Evolutionary conservation across 1,140 invertebrate species (phyloP).

Genomic region (Drosophila simulans): DNA sequence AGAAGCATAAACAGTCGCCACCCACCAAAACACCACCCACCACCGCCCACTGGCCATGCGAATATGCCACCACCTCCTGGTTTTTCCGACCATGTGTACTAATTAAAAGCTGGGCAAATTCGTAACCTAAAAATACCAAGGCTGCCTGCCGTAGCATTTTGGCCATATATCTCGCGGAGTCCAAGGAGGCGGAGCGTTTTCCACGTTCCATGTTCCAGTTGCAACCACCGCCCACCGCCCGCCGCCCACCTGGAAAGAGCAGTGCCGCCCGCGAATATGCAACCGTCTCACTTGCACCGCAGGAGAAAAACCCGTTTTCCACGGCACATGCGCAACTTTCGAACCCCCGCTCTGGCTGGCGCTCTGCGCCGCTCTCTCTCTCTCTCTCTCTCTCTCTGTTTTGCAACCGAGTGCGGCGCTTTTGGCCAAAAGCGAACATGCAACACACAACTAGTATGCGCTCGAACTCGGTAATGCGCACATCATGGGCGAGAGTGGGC

Average conservation of each 20-base stretch:
- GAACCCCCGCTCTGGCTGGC: constrained; percentile 43
- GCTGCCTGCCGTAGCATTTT: constrained; percentile 37
- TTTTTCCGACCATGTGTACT: constrained; percentile 54
- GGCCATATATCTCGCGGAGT: constrained; percentile 46
- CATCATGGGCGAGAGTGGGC: constrained; percentile 82
- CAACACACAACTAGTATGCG: constrained; percentile 83
- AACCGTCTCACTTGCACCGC: constrained; percentile 49
- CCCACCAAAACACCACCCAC: background rate
- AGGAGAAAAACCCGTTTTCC: constrained; percentile 64
- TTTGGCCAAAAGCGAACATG: constrained; percentile 58
- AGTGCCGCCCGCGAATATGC: constrained; percentile 18
- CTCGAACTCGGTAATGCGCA: constrained; percentile 79
- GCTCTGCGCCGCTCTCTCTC: constrained; percentile 10
- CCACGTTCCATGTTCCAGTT: constrained; percentile 60
- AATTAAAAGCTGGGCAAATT: constrained; percentile 72
- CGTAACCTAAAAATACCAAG: constrained; percentile 66
- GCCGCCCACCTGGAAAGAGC: constrained; percentile 64
- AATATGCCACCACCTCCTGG: background rate
- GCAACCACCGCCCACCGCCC: constrained; percentile 35
- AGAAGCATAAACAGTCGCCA: constrained; percentile 3
- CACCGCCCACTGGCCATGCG: too few species aligned
- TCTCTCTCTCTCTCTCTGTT: constrained; percentile 24
- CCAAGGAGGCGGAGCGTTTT: constrained; percentile 67
- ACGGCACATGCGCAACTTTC: constrained; percentile 48
- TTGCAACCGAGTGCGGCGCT: constrained; percentile 30